Percentiles rank a stretch among this genome's conserved stretches.
phyloP scores from a whole-genome alignment of 2,888 invertebrate species.

The Drosophila demipolita region DNA sequence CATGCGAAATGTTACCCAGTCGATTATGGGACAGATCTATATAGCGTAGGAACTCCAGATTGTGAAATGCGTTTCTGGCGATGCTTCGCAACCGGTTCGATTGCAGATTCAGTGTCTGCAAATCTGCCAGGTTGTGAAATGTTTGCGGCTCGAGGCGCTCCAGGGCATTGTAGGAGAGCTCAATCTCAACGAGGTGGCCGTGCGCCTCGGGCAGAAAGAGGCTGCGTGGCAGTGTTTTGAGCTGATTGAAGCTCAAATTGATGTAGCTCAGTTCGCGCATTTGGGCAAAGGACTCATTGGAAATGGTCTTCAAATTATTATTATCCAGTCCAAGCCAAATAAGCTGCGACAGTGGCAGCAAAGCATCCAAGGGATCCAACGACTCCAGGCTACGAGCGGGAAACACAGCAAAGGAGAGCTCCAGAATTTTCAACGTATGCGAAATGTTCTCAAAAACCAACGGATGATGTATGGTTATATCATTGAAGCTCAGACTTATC shows the following conservation, averaged over 20 bases:
- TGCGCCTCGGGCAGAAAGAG: slow-evolving; percentile 90
- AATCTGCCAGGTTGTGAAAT: slow-evolving; percentile 89
- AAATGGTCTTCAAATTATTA: slow-evolving; percentile 92
- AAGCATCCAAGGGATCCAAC: slow-evolving; percentile 90
- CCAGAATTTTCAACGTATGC: slow-evolving; percentile 91
- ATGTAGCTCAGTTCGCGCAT: slow-evolving; percentile 91
- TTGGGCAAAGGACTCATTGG: slow-evolving; percentile 89
- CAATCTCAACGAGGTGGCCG: slow-evolving; percentile 90
- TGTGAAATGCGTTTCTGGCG: slow-evolving; percentile 90
- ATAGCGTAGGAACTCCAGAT: slow-evolving; percentile 91
- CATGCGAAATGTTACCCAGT: slow-evolving; percentile 89
- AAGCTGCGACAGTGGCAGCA: slow-evolving; percentile 90
- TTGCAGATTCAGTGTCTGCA: slow-evolving; percentile 92
- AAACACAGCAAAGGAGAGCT: slow-evolving; percentile 94
- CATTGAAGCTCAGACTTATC: slow-evolving; percentile 96
- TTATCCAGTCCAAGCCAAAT: slow-evolving; percentile 95
- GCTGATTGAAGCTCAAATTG: slow-evolving; percentile 94
- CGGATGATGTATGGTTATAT: slow-evolving; percentile 92
- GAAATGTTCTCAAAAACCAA: slow-evolving; percentile 92
- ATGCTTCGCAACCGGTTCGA: slow-evolving; percentile 91
- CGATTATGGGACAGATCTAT: slow-evolving; percentile 94
- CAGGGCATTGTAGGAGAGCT: slow-evolving; percentile 93
- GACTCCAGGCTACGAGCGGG: slow-evolving; percentile 85
- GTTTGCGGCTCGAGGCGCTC: slow-evolving; percentile 89
- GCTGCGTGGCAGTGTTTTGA: slow-evolving; percentile 89